These are phyloP conservation scores for Nymphalis urticae DNA, from an alignment of 2,888 invertebrate species.

Conservation along the genomic window DNA sequence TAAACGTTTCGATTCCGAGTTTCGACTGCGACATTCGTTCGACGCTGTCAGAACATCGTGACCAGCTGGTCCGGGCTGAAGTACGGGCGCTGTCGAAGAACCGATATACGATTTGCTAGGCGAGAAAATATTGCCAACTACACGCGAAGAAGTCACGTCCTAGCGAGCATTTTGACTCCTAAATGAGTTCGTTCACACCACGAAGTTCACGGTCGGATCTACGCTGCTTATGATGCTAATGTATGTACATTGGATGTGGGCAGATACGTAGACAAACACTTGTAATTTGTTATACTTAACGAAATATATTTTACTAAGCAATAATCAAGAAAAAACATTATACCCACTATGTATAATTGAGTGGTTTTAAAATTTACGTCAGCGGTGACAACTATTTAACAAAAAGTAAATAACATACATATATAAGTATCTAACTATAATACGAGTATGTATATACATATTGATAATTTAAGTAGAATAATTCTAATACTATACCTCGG, in stretches of 20 bases:
- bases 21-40: constrained; percentile 43
- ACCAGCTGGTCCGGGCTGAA: constrained; percentile 49
- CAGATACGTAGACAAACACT: constrained; percentile 46
- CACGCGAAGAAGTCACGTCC: constrained; percentile 61
- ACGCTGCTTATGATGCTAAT: constrained; percentile 55
- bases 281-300: constrained; percentile 43
- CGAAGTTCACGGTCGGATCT: constrained; percentile 63
- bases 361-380: constrained; percentile 12
- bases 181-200: constrained; percentile 77
- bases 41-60: constrained; percentile 52
- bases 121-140: constrained; percentile 55
- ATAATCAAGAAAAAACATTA: neutral
- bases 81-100: constrained; percentile 48
- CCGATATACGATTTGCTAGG: constrained; percentile 55
- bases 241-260: constrained; percentile 59
- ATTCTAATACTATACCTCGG: no score
- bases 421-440: neutral
- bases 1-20: constrained; percentile 19
- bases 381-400: neutral
- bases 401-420: neutral
- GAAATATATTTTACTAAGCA: neutral
- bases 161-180: constrained; percentile 69
- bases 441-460: neutral
- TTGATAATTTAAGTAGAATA: no score
- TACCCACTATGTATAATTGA: neutral